Percentiles rank a stretch among this genome's conserved stretches.
These are phyloP conservation scores for Pelvicachromis taeniatus DNA, from an alignment of 2,113 vertebrate species.

Conservation along the genomic window DNA sequence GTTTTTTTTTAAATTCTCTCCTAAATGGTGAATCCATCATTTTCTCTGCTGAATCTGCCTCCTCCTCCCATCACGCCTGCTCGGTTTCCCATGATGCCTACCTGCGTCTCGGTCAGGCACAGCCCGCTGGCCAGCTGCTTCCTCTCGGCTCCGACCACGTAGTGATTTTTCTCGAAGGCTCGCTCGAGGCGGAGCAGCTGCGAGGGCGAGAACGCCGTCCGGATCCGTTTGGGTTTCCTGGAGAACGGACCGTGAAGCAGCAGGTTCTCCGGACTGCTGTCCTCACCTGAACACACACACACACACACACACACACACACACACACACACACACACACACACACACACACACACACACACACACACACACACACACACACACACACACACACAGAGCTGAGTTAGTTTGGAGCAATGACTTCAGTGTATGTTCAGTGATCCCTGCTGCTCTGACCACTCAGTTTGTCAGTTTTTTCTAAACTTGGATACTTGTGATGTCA, in stretches of 20 bases:
- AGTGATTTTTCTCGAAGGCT: conserved; percentile 81
- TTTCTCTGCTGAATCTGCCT: background rate
- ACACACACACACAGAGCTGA: background rate
- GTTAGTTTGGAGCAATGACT: background rate
- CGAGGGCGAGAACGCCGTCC: conserved; percentile 77
- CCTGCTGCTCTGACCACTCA: background rate
- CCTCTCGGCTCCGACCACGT: conserved; percentile 80
- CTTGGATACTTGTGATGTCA: background rate
- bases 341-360: background rate
- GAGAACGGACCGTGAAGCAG: conserved; percentile 76
- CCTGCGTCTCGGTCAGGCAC: conserved; percentile 80
- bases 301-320: background rate
- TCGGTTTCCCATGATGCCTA: conserved; percentile 29
- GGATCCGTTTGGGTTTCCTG: conserved; percentile 77
- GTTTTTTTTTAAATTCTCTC: background rate
- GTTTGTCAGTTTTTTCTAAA: background rate
- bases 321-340: background rate
- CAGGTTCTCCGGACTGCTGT: conserved; percentile 74
- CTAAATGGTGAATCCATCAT: background rate
- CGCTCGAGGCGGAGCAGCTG: conserved; percentile 77
- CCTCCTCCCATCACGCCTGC: background rate
- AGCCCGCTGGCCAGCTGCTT: conserved; percentile 80
- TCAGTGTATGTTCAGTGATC: background rate
- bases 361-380: conserved; percentile 2
- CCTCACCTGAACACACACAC: conserved; percentile 61